Evolutionary conservation across 2,888 invertebrate species (phyloP).

Genomic region (Tiliacea citrago): DNA sequence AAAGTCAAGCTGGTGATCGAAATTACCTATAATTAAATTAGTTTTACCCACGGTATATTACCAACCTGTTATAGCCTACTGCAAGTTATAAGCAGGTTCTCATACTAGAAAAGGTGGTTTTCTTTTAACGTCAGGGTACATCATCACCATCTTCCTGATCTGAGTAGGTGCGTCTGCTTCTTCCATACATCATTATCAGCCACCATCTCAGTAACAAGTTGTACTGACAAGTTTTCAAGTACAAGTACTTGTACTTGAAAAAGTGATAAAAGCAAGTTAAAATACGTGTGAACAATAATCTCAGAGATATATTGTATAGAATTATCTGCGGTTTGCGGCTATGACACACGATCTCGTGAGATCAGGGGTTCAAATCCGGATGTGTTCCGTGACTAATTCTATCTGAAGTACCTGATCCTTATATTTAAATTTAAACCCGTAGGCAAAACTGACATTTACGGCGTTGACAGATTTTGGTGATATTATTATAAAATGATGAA

Average conservation of each 20-base stretch:
- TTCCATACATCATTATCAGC: background rate
- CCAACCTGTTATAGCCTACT: background rate
- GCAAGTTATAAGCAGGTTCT: background rate
- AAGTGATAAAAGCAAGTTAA: background rate
- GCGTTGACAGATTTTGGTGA: too few species aligned
- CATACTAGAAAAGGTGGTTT: background rate
- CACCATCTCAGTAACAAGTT: background rate
- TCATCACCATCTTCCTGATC: background rate
- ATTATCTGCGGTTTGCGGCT: conserved; percentile 4
- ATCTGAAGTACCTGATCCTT: background rate
- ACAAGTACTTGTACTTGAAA: too few species aligned
- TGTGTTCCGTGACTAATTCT: background rate
- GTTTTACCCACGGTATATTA: background rate
- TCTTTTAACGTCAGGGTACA: background rate
- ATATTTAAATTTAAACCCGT: background rate
- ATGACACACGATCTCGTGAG: conserved; percentile 1
- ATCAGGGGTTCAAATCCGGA: background rate
- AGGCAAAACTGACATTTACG: background rate
- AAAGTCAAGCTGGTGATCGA: background rate
- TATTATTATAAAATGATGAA: background rate
- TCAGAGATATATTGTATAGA: background rate
- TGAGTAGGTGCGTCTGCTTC: background rate
- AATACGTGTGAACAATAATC: background rate
- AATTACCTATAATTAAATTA: background rate
- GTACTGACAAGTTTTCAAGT: too few species aligned